Conservation (phyloP, 2,888 invertebrate genomes). For the Diabrotica balteata region DNA sequence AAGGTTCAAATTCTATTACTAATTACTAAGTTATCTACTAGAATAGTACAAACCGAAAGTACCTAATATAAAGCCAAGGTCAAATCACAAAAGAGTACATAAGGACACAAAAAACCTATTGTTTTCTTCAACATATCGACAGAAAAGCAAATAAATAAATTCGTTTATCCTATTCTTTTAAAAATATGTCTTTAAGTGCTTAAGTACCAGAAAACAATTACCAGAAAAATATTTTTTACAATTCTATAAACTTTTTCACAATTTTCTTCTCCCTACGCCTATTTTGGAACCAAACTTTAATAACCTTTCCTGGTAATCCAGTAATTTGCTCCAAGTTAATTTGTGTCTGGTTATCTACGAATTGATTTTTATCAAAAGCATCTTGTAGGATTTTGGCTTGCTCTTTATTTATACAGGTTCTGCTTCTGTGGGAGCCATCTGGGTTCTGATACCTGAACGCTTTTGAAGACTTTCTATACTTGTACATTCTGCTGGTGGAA, state of each 20-base stretch:
- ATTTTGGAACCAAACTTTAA: constrained; percentile 39
- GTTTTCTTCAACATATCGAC: too few relatives aligned
- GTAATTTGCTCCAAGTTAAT: constrained; percentile 29
- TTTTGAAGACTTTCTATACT: constrained; percentile 32
- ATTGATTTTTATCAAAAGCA: constrained; percentile 34
- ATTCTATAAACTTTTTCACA: constrained; percentile 13
- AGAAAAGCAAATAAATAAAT: too few relatives aligned
- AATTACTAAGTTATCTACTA: too few relatives aligned
- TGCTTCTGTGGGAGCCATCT: constrained; percentile 25
- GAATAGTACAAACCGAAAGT: too few relatives aligned
- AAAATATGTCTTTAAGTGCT: too few relatives aligned
- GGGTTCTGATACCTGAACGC: constrained; percentile 16
- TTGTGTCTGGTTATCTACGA: constrained; percentile 29
- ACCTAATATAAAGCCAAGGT: too few relatives aligned
- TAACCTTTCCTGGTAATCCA: constrained; percentile 32
- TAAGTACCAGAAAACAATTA: too few relatives aligned
- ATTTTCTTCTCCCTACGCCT: constrained; percentile 34
- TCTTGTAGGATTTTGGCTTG: constrained; percentile 34
- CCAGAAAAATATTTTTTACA: background rate
- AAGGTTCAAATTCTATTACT: too few relatives aligned
- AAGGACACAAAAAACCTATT: too few relatives aligned
- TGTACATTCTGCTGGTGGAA: constrained; percentile 28
- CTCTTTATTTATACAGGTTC: constrained; percentile 34
- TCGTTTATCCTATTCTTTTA: too few relatives aligned
- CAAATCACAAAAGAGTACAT: too few relatives aligned